Evolutionary conservation across 2,797 vertebrate species (phyloP), one percentile per base, ranked within the genome.

Genomic region (Denticeps clupeoides): DNA sequence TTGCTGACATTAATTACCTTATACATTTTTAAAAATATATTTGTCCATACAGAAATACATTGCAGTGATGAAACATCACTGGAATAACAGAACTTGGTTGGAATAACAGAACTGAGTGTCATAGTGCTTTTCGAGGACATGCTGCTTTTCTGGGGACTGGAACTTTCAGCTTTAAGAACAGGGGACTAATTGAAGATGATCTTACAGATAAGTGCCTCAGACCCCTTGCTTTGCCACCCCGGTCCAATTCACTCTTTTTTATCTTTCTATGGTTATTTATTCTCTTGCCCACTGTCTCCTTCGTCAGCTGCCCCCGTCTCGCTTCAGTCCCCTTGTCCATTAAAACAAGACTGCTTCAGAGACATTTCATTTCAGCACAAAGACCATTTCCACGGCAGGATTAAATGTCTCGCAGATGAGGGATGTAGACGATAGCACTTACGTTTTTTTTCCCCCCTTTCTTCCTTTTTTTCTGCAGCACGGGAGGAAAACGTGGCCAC

Each of bases 401-500:
- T 62, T 50, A 61, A 48, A 26, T 7, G 56, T 71, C 58, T 4
- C 35, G 38, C 18, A 10, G 2, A 11, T 19, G 18, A 21, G 18
- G 68, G 66, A 60, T 65, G 58, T 50, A 18, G 42, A 48, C 53
- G 51, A 62, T 58, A 29, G 53, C 43, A 44, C 23, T 22, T 24
- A 19, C 13, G 15, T 12, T 10, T 9, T 7, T 9, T 7, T 5
- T 47, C 2, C 22, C 10, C 35, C 3, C 31, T 38, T 7, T 26
- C 45, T 23, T 35, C 35, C 28, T 8, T 19, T 29, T 11, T 13
- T 2, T 13, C 29, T 62, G 12, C 78, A 97, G 94, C 88, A 0
- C 85, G 90, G 60, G 94, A 99, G 59, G 93, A 97, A 71, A 97
- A 97, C 2, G 87, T 91, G 72, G 93, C 94, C 62, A 97, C 94